Conservation (phyloP, 2,888 invertebrate species). For the Phrixothrix hirtus region DNA sequence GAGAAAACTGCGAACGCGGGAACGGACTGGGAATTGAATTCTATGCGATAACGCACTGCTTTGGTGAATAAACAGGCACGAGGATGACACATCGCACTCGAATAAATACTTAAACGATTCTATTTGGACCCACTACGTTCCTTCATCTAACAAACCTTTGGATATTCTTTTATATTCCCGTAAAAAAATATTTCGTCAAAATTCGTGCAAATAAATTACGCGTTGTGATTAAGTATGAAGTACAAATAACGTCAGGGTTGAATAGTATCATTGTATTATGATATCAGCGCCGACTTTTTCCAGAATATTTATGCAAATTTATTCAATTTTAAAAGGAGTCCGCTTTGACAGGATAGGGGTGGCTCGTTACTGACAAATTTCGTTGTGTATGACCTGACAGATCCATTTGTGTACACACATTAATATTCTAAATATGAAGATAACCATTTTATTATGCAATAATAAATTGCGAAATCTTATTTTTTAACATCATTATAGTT, state of each 20-base stretch:
- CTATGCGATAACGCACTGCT: constrained; percentile 33
- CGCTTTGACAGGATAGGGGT: constrained; percentile 21
- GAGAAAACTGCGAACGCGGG: constrained; percentile 25
- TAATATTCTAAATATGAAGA: constrained; percentile 3
- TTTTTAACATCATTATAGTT: too few species aligned
- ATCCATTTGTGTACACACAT: constrained; percentile 19
- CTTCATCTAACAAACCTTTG: too few species aligned
- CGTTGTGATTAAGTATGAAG: constrained; percentile 10
- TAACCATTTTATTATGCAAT: not conserved
- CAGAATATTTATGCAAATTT: constrained; percentile 26
- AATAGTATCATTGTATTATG: constrained; percentile 23
- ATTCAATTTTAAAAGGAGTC: constrained; percentile 29
- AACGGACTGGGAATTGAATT: constrained; percentile 32
- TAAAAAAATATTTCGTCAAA: too few species aligned
- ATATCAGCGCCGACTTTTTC: constrained; percentile 15
- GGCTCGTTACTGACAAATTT: constrained; percentile 18
- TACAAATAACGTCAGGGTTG: constrained; percentile 18
- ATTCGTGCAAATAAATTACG: constrained; percentile 2
- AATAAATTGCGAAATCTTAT: not conserved
- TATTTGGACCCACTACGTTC: constrained; percentile 11
- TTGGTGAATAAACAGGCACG: constrained; percentile 29
- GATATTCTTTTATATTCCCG: too few species aligned
- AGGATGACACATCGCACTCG: constrained; percentile 32
- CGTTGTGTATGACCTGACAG: constrained; percentile 21
- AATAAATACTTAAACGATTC: constrained; percentile 33